Evolutionary conservation across 30 jellyfish, hydroid and myxozoan genomes (phyloP).

Genomic region (Aurelia aurita complex sp. Pacific): DNA sequence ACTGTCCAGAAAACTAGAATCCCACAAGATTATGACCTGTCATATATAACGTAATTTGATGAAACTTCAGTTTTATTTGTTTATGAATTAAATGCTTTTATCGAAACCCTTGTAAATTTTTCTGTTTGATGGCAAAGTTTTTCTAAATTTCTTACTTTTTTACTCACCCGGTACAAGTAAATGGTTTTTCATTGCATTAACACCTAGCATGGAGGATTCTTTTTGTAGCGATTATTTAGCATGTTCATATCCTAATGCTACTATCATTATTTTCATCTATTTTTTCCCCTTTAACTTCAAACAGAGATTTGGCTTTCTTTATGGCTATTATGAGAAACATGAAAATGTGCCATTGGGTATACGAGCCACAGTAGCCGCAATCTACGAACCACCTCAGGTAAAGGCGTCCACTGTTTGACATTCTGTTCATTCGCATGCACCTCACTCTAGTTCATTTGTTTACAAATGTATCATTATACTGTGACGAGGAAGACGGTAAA

Average conservation of each 20-base stretch:
- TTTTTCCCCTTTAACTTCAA: background rate
- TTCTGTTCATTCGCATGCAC: too few relatives aligned
- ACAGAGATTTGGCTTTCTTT: constrained; percentile 91
- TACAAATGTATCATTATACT: too few relatives aligned
- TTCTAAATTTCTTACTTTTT: background rate
- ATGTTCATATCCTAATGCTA: too few relatives aligned
- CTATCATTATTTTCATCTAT: background rate
- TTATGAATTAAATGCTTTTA: background rate
- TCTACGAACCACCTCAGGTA: constrained; percentile 99
- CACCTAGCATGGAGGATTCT: too few relatives aligned
- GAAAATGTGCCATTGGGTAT: constrained; percentile 98
- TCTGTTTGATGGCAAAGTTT: background rate
- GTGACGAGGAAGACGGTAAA: too few relatives aligned
- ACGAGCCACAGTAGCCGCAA: constrained; percentile 97
- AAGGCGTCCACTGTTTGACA: background rate
- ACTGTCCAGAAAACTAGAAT: too few relatives aligned
- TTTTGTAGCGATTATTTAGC: background rate
- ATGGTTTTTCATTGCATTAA: too few relatives aligned
- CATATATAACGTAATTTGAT: too few relatives aligned
- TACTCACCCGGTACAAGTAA: background rate
- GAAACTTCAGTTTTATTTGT: too few relatives aligned
- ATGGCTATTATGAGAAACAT: constrained; percentile 94
- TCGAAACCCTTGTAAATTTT: background rate
- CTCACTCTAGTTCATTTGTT: too few relatives aligned
- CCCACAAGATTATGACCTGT: too few relatives aligned